phyloP scores from a whole-genome alignment of 2,888 invertebrate species.

The Zele albiditarsus region DNA sequence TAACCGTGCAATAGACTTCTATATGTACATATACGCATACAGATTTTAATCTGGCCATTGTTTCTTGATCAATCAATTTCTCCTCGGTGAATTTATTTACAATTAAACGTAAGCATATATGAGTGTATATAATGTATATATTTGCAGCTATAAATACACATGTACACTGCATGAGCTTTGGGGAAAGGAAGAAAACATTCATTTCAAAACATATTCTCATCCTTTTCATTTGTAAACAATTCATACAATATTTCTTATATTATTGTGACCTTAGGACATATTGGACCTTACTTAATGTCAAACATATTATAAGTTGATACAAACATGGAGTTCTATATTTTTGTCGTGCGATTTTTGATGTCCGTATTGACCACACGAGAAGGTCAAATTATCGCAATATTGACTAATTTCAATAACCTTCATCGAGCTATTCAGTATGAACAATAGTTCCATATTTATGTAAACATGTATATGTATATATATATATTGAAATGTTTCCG shows the following conservation, averaged over 20 bases:
- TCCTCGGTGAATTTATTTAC: conserved; percentile 9
- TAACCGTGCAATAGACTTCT: conserved; percentile 4
- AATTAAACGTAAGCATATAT: neutral
- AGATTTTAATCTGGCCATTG: neutral
- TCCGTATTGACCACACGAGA: no score
- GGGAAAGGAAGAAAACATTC: neutral
- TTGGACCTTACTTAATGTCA: neutral
- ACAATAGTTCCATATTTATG: no score
- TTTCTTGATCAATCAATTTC: conserved; percentile 9
- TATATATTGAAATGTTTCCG: no score
- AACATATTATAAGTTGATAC: neutral
- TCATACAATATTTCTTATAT: neutral
- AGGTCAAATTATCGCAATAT: no score
- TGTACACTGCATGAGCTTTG: neutral
- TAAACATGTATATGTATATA: no score
- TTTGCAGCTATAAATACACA: neutral
- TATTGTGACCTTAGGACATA: neutral
- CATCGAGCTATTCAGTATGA: no score
- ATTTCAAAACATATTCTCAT: no score
- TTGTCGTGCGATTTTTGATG: neutral
- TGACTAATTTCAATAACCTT: no score
- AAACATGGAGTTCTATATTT: neutral
- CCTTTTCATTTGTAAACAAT: neutral
- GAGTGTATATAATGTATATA: neutral
- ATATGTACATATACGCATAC: neutral